Conservation (phyloP, 2,797 vertebrate genomes). For the Poecilia velifera region DNA sequence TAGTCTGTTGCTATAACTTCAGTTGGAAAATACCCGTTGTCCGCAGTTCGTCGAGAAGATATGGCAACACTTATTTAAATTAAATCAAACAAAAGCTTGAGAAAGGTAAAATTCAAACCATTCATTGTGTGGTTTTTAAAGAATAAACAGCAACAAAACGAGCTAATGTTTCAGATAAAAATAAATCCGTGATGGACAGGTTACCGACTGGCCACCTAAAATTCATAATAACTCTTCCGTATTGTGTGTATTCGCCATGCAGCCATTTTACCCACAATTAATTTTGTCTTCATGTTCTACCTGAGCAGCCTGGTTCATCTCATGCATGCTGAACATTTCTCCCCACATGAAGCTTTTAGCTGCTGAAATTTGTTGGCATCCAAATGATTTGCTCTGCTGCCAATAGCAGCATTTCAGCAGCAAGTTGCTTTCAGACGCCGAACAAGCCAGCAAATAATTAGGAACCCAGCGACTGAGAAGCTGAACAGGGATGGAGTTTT, state of each 20-base stretch:
- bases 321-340: background rate
- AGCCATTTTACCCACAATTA: background rate
- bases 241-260: background rate
- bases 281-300: background rate
- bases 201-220: background rate
- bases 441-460: conserved; percentile 33
- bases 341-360: background rate
- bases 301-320: conserved; percentile 3
- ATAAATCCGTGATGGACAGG: background rate
- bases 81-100: background rate
- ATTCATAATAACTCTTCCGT: background rate
- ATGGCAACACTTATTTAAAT: background rate
- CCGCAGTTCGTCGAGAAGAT: too few relatives aligned
- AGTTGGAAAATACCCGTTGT: background rate
- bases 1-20: background rate
- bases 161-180: background rate
- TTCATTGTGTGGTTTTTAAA: background rate
- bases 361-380: conserved; percentile 9
- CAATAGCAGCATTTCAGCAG: conserved; percentile 16
- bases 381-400: conserved; percentile 7
- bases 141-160: background rate
- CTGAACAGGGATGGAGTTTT: background rate
- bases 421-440: conserved; percentile 18
- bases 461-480: background rate
- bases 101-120: background rate